Evolutionary conservation across 2,797 vertebrate species (phyloP).

Genomic region (Brotula barbata): DNA sequence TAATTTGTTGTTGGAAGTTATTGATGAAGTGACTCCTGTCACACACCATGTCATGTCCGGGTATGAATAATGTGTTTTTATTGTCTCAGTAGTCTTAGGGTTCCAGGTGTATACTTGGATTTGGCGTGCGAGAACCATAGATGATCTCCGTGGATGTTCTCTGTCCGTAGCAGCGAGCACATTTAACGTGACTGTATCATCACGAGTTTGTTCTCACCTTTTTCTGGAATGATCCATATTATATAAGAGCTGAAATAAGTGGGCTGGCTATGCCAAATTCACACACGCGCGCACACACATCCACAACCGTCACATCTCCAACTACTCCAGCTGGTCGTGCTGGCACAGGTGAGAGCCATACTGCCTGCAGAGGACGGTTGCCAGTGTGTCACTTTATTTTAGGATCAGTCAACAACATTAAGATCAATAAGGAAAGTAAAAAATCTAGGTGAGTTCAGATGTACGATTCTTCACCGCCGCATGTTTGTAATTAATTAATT

Average conservation of each 20-base stretch:
- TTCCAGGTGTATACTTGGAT: conserved; percentile 3
- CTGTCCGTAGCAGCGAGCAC: conserved; percentile 28
- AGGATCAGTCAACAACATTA: conserved; percentile 26
- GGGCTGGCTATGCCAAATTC: conserved; percentile 33
- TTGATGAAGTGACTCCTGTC: too few species aligned
- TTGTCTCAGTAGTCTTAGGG: conserved; percentile 2
- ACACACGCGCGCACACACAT: conserved; percentile 13
- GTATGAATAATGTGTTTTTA: background rate
- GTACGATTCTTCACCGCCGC: too few species aligned
- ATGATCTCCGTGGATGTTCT: conserved; percentile 32
- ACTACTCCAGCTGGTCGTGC: conserved; percentile 43
- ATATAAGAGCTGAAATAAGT: conserved; percentile 49
- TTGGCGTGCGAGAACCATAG: conserved; percentile 36
- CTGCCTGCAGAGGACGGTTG: conserved; percentile 17
- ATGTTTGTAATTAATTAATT: too few species aligned
- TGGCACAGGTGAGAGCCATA: conserved; percentile 18
- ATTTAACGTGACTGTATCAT: conserved; percentile 38
- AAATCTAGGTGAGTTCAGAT: conserved; percentile 6
- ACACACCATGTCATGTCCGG: background rate
- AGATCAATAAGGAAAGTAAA: conserved; percentile 16
- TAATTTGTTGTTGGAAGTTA: too few species aligned
- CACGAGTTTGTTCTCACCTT: conserved; percentile 44
- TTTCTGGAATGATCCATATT: conserved; percentile 46
- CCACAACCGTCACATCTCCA: conserved; percentile 15
- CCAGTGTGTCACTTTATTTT: conserved; percentile 33